A percentile compares a stretch with the other conserved stretches of the same genome.
Conservation (phyloP, 2,797 vertebrate species). For the Melanotaenia parkinsoni region DNA sequence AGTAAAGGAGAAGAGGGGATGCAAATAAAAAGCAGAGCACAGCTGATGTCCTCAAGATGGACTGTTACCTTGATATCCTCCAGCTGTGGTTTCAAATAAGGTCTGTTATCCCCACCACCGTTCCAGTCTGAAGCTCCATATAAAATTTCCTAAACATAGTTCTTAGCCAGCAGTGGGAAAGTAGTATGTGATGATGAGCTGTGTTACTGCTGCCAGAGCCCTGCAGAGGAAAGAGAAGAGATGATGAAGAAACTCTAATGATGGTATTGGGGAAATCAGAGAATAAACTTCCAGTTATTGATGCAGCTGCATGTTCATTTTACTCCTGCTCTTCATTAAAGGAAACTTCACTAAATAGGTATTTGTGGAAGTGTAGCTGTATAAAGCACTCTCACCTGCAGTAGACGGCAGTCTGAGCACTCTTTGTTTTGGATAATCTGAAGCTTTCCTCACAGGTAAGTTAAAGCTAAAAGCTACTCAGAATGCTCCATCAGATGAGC, state of each 20-base stretch:
- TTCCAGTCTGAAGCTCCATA: slow-evolving; percentile 59
- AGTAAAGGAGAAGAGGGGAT: slow-evolving; percentile 16
- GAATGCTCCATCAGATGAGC: no score
- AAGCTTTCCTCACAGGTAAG: no score
- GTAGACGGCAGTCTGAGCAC: no score
- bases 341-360: no score
- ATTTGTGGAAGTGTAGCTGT: no score
- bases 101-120: slow-evolving; percentile 66
- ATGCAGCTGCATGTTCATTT: slow-evolving; percentile 42
- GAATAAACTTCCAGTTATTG: slow-evolving; percentile 43
- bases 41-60: slow-evolving; percentile 55
- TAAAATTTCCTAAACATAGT: slow-evolving; percentile 61
- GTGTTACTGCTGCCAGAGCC: slow-evolving; percentile 69
- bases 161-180: slow-evolving; percentile 68
- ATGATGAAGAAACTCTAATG: slow-evolving; percentile 57
- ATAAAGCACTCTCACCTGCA: no score
- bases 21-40: slow-evolving; percentile 39
- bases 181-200: slow-evolving; percentile 27
- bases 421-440: no score
- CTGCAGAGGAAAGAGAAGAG: slow-evolving; percentile 46
- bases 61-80: slow-evolving; percentile 52
- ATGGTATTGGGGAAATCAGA: slow-evolving; percentile 62
- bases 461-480: no score
- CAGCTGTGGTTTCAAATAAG: slow-evolving; percentile 71
- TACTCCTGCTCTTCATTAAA: not conserved